Percentiles rank a stretch among this genome's conserved stretches.
These are phyloP conservation scores for Himalopsyche japonica DNA, from an alignment of 2,888 invertebrate species.

Conservation along the genomic window DNA sequence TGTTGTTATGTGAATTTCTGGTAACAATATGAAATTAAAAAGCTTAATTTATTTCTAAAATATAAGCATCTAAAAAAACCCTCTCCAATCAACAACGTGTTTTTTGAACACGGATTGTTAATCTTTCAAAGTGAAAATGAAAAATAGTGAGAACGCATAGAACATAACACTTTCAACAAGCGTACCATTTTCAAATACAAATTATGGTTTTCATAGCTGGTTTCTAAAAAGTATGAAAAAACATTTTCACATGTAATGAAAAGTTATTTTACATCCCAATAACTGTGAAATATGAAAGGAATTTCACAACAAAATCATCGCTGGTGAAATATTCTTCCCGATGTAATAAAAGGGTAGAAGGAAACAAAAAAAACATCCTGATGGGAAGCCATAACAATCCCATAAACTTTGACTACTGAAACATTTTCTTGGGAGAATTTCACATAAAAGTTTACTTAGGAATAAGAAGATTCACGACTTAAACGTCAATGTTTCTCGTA, in stretches of 20 bases:
- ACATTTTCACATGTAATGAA: slow-evolving; percentile 8
- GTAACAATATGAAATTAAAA: too few species aligned
- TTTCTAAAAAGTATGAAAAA: not conserved
- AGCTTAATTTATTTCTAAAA: too few species aligned
- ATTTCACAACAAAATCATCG: slow-evolving; percentile 12
- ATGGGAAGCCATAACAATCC: slow-evolving; percentile 38
- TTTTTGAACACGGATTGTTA: too few species aligned
- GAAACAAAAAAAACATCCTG: slow-evolving; percentile 27
- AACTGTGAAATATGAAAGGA: slow-evolving; percentile 25
- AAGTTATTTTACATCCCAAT: slow-evolving; percentile 20
- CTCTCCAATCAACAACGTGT: too few species aligned
- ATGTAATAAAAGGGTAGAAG: slow-evolving; percentile 29
- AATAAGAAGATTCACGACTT: slow-evolving; percentile 13
- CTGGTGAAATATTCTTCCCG: slow-evolving; percentile 17
- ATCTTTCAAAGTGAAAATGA: too few species aligned
- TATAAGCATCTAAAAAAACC: too few species aligned
- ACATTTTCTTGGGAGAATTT: slow-evolving; percentile 23
- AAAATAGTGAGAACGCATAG: too few species aligned
- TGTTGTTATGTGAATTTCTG: too few species aligned
- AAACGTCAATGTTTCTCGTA: slow-evolving; percentile 9
- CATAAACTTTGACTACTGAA: slow-evolving; percentile 36
- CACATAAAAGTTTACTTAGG: slow-evolving; percentile 29
- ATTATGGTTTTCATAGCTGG: not conserved
- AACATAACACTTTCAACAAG: not conserved
- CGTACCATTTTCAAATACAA: not conserved